phyloP scores from a whole-genome alignment of 2,113 vertebrate species.

The Phaethon lepturus region DNA sequence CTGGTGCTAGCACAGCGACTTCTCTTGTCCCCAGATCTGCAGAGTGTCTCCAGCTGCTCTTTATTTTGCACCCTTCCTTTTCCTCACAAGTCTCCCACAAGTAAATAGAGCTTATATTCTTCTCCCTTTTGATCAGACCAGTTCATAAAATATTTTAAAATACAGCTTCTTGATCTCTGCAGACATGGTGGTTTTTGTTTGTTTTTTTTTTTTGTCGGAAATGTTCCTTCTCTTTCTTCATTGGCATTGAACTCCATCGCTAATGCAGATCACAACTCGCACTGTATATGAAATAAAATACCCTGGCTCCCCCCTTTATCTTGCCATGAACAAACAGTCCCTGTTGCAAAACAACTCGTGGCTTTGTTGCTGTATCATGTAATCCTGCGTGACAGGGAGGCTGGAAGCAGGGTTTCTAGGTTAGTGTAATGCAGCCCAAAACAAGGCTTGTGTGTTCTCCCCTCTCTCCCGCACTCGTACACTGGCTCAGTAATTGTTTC shows the following conservation, averaged over 20 bases:
- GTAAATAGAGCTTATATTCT: background rate
- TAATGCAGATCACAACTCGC: background rate
- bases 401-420: background rate
- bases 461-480: rapidly evolving
- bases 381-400: background rate
- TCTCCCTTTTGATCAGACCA: background rate
- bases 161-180: background rate
- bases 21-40: background rate
- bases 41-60: background rate
- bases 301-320: background rate
- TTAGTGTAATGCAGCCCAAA: background rate
- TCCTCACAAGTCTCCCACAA: background rate
- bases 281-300: background rate
- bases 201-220: background rate
- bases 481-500: background rate
- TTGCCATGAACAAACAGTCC: background rate
- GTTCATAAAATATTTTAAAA: background rate
- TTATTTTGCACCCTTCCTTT: background rate
- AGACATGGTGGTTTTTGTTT: background rate
- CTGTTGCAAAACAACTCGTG: background rate
- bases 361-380: background rate
- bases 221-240: background rate
- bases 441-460: background rate
- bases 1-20: background rate
- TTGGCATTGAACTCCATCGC: background rate